Evolutionary conservation across 2,113 vertebrate genomes (phyloP).

Genomic region (Heloderma charlesbogerti): DNA sequence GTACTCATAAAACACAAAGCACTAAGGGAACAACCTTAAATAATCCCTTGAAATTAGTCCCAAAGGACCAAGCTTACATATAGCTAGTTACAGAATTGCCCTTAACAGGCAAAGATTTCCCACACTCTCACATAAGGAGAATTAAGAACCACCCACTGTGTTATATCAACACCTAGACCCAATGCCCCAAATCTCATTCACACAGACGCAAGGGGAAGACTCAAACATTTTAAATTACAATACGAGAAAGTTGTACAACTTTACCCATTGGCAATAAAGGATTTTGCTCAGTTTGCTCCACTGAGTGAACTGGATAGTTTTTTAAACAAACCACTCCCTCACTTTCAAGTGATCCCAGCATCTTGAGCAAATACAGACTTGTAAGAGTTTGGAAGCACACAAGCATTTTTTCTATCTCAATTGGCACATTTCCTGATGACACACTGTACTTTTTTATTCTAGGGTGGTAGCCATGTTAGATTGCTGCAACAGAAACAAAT

Average conservation of each 20-base stretch:
- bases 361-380: slow-evolving; percentile 22
- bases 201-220: neutral
- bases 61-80: neutral
- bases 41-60: slow-evolving; percentile 11
- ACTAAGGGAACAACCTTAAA: neutral
- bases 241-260: neutral
- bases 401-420: neutral
- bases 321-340: neutral
- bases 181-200: slow-evolving; percentile 7
- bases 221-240: neutral
- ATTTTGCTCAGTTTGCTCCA: slow-evolving; percentile 1
- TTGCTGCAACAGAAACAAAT: neutral
- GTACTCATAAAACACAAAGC: neutral
- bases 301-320: neutral
- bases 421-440: neutral
- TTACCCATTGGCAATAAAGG: neutral
- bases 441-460: neutral
- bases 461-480: neutral
- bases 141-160: slow-evolving; percentile 6
- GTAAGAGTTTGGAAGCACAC: slow-evolving; percentile 4
- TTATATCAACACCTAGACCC: neutral
- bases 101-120: neutral
- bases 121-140: slow-evolving; percentile 9
- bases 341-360: neutral
- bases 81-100: neutral